phyloP scores from a whole-genome alignment of 2,888 invertebrate species.

The Dinocampus coccinellae region DNA sequence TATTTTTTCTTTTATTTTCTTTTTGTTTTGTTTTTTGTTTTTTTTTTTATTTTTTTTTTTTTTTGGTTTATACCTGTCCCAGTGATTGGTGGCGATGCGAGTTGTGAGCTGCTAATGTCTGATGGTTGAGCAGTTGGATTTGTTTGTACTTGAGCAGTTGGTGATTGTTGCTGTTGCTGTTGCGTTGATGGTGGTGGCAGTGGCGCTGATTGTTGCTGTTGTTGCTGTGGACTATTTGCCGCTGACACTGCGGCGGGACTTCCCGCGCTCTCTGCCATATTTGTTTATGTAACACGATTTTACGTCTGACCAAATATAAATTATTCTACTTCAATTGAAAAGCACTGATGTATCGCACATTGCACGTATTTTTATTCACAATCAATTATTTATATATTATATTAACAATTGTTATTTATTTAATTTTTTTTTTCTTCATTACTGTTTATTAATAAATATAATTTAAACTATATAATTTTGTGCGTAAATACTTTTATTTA shows the following conservation, averaged over 20 bases:
- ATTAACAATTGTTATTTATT: background rate
- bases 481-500: constrained; percentile 10
- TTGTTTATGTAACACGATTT: constrained; percentile 36
- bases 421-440: background rate
- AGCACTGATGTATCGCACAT: too few species aligned
- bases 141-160: constrained; percentile 49
- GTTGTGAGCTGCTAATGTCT: constrained; percentile 67
- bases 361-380: background rate
- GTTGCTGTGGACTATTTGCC: constrained; percentile 63
- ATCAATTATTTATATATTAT: background rate
- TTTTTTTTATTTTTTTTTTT: too few species aligned
- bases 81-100: constrained; percentile 66
- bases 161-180: constrained; percentile 41
- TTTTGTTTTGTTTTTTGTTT: background rate
- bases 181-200: constrained; percentile 40
- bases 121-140: constrained; percentile 57
- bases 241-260: constrained; percentile 59
- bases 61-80: constrained; percentile 67
- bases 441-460: constrained; percentile 1
- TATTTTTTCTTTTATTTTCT: background rate
- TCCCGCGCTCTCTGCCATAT: constrained; percentile 66
- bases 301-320: constrained; percentile 17
- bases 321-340: constrained; percentile 26
- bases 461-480: background rate
- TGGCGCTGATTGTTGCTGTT: constrained; percentile 42